Evolutionary conservation across 1,140 invertebrate genomes (phyloP).

Genomic region (Teleogryllus occipitalis): DNA sequence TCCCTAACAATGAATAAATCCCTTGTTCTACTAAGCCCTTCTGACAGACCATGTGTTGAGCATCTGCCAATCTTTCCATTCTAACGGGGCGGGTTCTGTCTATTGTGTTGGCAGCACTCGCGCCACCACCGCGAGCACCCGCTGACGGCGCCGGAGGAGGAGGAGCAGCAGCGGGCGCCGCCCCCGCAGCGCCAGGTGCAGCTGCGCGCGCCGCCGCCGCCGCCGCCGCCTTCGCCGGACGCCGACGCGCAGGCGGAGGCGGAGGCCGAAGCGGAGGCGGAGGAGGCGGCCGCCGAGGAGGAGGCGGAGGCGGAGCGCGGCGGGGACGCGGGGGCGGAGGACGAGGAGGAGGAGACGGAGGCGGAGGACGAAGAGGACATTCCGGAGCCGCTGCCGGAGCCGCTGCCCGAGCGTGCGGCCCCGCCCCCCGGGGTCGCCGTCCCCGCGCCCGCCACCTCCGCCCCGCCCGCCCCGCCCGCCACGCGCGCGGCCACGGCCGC

Average conservation of each 20-base stretch:
- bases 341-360: background rate
- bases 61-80: too few species aligned
- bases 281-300: background rate
- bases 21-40: too few species aligned
- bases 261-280: background rate
- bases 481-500: background rate
- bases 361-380: background rate
- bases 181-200: background rate
- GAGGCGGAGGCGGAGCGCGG: background rate
- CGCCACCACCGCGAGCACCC: background rate
- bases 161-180: background rate
- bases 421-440: too few species aligned
- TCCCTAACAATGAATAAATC: too few species aligned
- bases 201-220: too few species aligned
- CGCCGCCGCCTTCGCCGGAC: too few species aligned
- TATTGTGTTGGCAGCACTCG: background rate
- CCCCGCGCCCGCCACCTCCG: too few species aligned
- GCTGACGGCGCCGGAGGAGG: background rate
- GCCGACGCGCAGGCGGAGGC: too few species aligned
- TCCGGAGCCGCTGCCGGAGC: background rate
- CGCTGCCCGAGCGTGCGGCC: background rate
- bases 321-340: background rate
- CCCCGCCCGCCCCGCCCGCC: too few species aligned
- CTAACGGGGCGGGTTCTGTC: too few species aligned
- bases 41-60: too few species aligned